phyloP scores from a whole-genome alignment of 37 sponge, comb jelly and placozoan species.

The Petrosia ficiformis region DNA sequence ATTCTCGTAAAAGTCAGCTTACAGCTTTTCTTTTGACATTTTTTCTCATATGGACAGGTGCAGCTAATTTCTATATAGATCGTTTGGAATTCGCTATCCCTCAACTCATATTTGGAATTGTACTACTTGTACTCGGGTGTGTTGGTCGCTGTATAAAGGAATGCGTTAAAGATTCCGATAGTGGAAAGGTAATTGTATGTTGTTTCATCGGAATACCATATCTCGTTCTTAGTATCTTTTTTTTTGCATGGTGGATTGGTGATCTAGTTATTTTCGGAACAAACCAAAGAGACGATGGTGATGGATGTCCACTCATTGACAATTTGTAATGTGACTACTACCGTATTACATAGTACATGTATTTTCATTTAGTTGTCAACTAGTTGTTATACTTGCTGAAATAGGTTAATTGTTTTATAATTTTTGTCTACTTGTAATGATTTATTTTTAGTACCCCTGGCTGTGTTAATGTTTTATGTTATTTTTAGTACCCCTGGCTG shows the following conservation, averaged over 20 bases:
- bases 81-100: conserved; percentile 24
- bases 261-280: conserved; percentile 71
- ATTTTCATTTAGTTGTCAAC: no score
- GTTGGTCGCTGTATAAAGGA: background rate
- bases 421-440: no score
- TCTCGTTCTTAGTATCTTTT: background rate
- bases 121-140: background rate
- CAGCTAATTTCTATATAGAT: conserved; percentile 85
- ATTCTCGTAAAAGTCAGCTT: conserved; percentile 28
- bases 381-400: no score
- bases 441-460: no score
- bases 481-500: no score
- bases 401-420: no score
- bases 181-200: background rate
- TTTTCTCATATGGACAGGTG: conserved; percentile 65
- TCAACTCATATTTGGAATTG: background rate
- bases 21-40: conserved; percentile 59
- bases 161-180: background rate
- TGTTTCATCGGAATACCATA: background rate
- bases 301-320: conserved; percentile 54
- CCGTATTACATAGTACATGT: no score
- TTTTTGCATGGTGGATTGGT: conserved; percentile 72
- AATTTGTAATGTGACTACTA: no score
- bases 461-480: no score
- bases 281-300: conserved; percentile 56